These are phyloP conservation scores for Automeris io DNA, from an alignment of 2,888 invertebrate species.

Conservation along the genomic window DNA sequence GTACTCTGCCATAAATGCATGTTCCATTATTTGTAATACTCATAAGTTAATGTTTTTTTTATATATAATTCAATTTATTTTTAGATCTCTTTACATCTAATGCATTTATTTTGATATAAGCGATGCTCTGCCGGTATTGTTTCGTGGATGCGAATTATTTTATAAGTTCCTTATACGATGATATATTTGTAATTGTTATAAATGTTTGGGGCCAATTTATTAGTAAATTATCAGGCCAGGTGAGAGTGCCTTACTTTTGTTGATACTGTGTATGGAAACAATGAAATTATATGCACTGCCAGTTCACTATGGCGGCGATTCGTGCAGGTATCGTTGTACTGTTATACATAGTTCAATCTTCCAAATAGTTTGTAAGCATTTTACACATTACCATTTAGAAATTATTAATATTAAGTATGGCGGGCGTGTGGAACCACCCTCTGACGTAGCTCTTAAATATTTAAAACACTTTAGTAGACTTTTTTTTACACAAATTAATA, in stretches of 20 bases:
- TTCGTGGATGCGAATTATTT: constrained; percentile 40
- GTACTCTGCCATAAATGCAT: constrained; percentile 77
- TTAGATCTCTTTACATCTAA: constrained; percentile 76
- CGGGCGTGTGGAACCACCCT: constrained; percentile 35
- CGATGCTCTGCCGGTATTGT: constrained; percentile 42
- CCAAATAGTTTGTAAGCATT: constrained; percentile 64
- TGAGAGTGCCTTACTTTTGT: constrained; percentile 64
- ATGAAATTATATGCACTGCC: constrained; percentile 44
- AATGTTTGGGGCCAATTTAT: constrained; percentile 50
- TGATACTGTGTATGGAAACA: constrained; percentile 15
- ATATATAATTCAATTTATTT: constrained; percentile 56
- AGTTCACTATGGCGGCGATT: constrained; percentile 26
- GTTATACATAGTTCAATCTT: constrained; percentile 54
- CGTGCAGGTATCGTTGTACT: constrained; percentile 13
- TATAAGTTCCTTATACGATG: constrained; percentile 55
- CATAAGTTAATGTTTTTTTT: constrained; percentile 65
- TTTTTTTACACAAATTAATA: too few relatives aligned
- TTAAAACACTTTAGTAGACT: too few relatives aligned
- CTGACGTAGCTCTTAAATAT: constrained; percentile 18
- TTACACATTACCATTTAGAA: constrained; percentile 73
- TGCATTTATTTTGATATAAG: constrained; percentile 71
- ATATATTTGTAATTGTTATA: constrained; percentile 40
- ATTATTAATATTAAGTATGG: constrained; percentile 50
- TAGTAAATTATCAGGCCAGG: constrained; percentile 36
- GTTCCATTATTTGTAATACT: constrained; percentile 78